Conservation (phyloP, 2,797 vertebrate species). For the Hydrolagus colliei region DNA sequence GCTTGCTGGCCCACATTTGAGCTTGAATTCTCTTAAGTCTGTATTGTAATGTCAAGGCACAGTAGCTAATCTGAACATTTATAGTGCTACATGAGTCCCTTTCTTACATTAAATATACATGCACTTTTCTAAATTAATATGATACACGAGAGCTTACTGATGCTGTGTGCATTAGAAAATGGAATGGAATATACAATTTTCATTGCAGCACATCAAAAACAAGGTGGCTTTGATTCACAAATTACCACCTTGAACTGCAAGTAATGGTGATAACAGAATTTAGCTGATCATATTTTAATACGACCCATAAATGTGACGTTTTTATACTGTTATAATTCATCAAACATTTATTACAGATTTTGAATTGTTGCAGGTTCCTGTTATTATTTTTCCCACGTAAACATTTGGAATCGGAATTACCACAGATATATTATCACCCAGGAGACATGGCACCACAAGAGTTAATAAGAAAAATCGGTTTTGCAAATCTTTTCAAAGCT, state of each 20-base stretch:
- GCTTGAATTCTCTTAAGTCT: neutral
- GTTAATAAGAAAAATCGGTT: too few species aligned
- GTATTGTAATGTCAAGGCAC: neutral
- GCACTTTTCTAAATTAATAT: neutral
- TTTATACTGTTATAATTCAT: neutral
- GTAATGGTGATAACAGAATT: neutral
- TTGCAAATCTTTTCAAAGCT: too few species aligned
- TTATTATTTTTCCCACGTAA: too few species aligned
- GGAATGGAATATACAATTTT: neutral
- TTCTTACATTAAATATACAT: neutral
- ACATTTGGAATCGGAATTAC: too few species aligned
- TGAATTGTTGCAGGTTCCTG: neutral
- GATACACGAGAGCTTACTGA: neutral
- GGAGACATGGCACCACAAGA: too few species aligned
- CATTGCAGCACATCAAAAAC: neutral
- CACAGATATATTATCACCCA: too few species aligned
- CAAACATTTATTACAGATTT: neutral
- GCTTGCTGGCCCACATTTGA: neutral
- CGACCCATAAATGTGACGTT: neutral
- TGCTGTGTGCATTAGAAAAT: neutral
- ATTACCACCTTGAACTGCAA: neutral
- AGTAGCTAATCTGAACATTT: neutral
- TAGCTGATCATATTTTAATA: conserved; percentile 2
- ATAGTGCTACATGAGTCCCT: neutral
- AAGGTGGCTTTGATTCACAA: neutral